Evolutionary conservation across 2,888 invertebrate species (phyloP), one percentile per base, ranked within the genome.

Genomic region (Spodoptera picta): DNA sequence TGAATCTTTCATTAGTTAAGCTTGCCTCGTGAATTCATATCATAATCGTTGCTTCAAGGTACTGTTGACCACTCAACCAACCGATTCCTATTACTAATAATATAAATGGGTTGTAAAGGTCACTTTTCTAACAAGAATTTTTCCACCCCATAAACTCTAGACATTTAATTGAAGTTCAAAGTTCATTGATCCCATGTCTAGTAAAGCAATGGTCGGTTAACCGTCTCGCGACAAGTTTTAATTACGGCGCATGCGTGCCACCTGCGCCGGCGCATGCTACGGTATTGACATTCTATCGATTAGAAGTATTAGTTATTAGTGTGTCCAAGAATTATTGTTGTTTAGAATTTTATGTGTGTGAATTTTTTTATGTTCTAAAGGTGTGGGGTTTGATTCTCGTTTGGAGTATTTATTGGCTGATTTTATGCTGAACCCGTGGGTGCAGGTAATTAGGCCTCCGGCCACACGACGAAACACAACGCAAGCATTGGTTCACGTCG

Each of bases 151-250:
- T 56, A 51, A 51, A 49, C 54, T 36, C 11, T 55, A 31, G 48
- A 23, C 31, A 44, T 24, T 48, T 46, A 55, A 24, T 36, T 72
- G 41, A 73, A 73, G 74, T 66, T 55, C 73, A 73, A 73, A 73
- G 73, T 67, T 73, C 73, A 50, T 56, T 56, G 46, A 66, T 51
- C 60, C 49, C 42, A 47, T 43, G 19, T 36, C 58, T 44, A 56
- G 53, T 72, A 51, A 60, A 14, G 77, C 60, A 57, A 72, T 72
- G 67, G 56, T 52, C 47, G 41, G 14, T 51, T 69, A 80, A 78
- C 75, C 71, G 75, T 73, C 52, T 9, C 62, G 76, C 79, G 84
- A 84, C 86, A 83, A 75, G 74, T 76, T 81, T 78, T 85, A 86
- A 85, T 85, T 86, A 75, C 81, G 50, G 53, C 70, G 67, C 73